Base-by-base conservation (phyloP, 2,797 vertebrate species). In the Sebastes aleutianus region DNA sequence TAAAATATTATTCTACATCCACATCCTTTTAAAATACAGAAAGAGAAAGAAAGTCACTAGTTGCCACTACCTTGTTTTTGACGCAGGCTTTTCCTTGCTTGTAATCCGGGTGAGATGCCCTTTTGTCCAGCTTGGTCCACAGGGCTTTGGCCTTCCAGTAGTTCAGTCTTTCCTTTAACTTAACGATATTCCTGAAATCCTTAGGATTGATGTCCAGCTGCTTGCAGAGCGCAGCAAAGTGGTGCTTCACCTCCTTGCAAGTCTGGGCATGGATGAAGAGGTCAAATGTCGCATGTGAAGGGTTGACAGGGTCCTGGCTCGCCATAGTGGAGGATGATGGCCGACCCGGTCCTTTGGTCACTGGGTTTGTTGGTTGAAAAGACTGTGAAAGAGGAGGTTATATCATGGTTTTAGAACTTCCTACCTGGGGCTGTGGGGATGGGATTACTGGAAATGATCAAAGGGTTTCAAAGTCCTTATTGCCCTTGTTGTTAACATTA, bases 121-220 rank as follows among this genome's bases (percentile, higher is more conserved):
- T 95, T 87, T 98, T 98, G 92, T 99, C 98, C 84, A 99, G 94
- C 78, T 98, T 99, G 56, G 87, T 91, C 98, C 97, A 99, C 64
- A 99, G 86, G 0, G 96, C 96, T 91, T 99, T 99, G 92, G 98
- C 98, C 39, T 95, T 98, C 98, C 98, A 99, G 91, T 96, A 98
- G 93, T 99, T 99, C 70, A 99, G 96, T 43, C 91, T 91, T 50
- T 96, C 95, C 87, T 97, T 99, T 70, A 99, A 92, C 84, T 95
- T 96, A 0, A 83, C 75, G 63, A 97, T 97, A 68, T 78, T 85
- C 31, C 93, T 81, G 77, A 93, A 96, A 50, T 97, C 96, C 0
- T 64, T 86, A 0, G 95, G 93, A 70, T 96, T 84, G 50, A 98
- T 47, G n/a, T 93, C 70, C 82, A 99, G 95, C 9, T 93, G 89